Evolutionary conservation across 2,888 invertebrate species (phyloP).

Genomic region (Ophraella communa): DNA sequence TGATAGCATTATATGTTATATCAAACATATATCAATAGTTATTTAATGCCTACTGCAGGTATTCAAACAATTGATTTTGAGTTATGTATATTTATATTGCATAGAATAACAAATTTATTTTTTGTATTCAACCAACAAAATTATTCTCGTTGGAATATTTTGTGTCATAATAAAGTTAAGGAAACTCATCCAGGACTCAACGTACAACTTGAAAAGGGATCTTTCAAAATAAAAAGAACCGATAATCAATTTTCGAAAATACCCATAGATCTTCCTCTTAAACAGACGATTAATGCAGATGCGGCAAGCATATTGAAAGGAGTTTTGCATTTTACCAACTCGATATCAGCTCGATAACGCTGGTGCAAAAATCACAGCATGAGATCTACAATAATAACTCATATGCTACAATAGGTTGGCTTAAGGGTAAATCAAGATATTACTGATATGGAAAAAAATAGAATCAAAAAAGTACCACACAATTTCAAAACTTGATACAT

Average conservation of each 20-base stretch:
- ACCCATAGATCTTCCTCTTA: slow-evolving; percentile 3
- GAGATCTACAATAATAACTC: not conserved
- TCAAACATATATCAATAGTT: slow-evolving; percentile 43
- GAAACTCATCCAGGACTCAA: not conserved
- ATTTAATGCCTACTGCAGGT: slow-evolving; percentile 41
- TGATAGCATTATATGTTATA: too few species aligned
- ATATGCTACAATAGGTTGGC: not conserved
- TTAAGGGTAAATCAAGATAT: slow-evolving; percentile 7
- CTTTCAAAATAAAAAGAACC: slow-evolving; percentile 30
- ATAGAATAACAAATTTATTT: slow-evolving; percentile 14
- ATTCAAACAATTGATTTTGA: slow-evolving; percentile 46
- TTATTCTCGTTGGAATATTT: slow-evolving; percentile 32
- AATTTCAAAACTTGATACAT: too few species aligned
- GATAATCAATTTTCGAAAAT: slow-evolving; percentile 18
- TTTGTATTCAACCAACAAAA: slow-evolving; percentile 20
- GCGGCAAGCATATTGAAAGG: too few species aligned
- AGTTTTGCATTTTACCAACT: too few species aligned
- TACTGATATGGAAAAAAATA: slow-evolving; percentile 1
- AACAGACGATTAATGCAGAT: too few species aligned
- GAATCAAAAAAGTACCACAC: not conserved
- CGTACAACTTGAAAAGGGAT: slow-evolving; percentile 12
- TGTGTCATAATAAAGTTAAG: slow-evolving; percentile 24
- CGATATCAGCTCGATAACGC: too few species aligned
- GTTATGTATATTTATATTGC: not conserved
- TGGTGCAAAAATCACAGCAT: too few species aligned